phyloP scores from a whole-genome alignment of 2,113 vertebrate species.

The Thalassarche chlororhynchos region DNA sequence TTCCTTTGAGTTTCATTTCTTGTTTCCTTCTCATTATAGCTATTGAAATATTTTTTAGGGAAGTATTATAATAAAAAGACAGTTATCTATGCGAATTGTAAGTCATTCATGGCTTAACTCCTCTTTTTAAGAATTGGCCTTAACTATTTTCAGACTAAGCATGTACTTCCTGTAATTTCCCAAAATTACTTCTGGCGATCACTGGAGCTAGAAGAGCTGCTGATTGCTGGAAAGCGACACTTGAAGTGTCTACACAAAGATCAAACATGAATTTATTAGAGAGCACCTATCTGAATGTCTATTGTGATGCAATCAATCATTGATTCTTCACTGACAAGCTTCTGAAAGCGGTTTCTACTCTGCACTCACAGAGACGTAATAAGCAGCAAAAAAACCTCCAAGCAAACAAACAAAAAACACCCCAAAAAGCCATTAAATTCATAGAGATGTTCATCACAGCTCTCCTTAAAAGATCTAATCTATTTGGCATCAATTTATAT shows the following conservation, averaged over 20 bases:
- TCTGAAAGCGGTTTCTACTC: neutral
- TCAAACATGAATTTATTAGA: neutral
- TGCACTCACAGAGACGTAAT: neutral
- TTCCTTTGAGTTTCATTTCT: neutral
- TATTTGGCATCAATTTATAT: neutral
- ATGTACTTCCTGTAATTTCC: neutral
- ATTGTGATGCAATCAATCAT: neutral
- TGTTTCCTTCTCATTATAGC: constrained; percentile 18
- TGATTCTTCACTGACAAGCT: neutral
- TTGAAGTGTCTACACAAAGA: neutral
- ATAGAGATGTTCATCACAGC: neutral
- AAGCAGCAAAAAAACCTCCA: neutral
- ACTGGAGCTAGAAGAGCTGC: neutral
- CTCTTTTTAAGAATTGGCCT: neutral
- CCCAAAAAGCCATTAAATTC: neutral
- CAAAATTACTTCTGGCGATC: neutral
- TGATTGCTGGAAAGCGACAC: neutral
- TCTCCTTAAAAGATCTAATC: constrained; percentile 17
- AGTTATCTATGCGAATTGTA: neutral
- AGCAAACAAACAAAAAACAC: neutral
- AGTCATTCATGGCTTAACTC: neutral
- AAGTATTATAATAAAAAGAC: neutral
- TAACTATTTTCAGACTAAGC: neutral
- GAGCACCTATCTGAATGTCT: neutral
- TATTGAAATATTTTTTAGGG: neutral